A percentile compares a stretch with the other conserved stretches of the same genome.
Conservation (phyloP, 2,888 invertebrate genomes). For the Salticus scenicus region DNA sequence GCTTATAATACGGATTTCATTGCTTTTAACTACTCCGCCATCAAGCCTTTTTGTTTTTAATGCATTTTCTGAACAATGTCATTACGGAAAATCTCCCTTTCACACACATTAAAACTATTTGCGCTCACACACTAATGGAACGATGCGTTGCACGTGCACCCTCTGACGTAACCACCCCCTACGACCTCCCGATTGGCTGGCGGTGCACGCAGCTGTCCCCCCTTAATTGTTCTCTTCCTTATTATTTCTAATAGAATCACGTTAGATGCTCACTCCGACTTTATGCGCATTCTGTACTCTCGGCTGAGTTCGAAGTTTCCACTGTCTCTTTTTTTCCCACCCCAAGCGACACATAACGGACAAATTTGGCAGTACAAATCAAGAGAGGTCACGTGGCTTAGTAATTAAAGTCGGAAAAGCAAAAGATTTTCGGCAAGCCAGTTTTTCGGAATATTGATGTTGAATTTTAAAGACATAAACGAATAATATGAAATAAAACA, state of each 20-base stretch:
- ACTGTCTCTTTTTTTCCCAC: conserved; percentile 37
- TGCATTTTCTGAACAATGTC: neutral
- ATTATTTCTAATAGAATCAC: conserved; percentile 61
- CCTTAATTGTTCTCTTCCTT: conserved; percentile 65
- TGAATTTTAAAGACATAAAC: too few relatives aligned
- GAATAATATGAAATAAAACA: too few relatives aligned
- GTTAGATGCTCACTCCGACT: conserved; percentile 24
- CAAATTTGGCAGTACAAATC: conserved; percentile 38
- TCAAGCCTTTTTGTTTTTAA: too few relatives aligned
- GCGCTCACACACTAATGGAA: conserved; percentile 53
- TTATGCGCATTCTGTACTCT: neutral
- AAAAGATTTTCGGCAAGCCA: neutral
- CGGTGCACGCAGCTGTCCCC: conserved; percentile 36
- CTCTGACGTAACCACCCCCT: conserved; percentile 43
- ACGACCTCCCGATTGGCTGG: conserved; percentile 36
- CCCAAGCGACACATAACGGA: conserved; percentile 36
- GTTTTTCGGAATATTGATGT: neutral
- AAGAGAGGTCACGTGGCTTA: conserved; percentile 27
- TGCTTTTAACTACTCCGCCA: too few relatives aligned
- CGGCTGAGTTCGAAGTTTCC: conserved; percentile 26
- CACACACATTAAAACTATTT: conserved; percentile 57
- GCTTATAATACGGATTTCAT: too few relatives aligned
- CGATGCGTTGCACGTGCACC: conserved; percentile 49
- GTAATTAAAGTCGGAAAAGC: conserved; percentile 22
- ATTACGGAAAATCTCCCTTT: conserved; percentile 49